These are phyloP conservation scores for Falco columbarius DNA, from an alignment of 2,797 vertebrate genomes.

Conservation along the genomic window DNA sequence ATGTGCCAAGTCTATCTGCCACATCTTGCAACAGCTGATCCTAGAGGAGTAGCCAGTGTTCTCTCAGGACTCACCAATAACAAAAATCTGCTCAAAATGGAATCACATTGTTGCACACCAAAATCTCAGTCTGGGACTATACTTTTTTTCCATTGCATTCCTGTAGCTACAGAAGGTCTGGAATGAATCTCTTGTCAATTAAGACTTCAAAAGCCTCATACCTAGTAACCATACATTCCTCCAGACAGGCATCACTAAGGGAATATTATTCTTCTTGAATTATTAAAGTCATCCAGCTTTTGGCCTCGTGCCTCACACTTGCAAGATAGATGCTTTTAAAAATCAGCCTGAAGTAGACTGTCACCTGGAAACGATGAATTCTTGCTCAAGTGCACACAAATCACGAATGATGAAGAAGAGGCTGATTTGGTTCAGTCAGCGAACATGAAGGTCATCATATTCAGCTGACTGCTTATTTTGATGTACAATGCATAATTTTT, in stretches of 20 bases:
- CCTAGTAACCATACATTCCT: background rate
- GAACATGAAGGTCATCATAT: constrained; percentile 4
- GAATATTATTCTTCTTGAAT: constrained; percentile 28
- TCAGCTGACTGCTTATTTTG: constrained; percentile 44
- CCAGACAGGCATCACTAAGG: background rate
- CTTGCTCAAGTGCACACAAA: constrained; percentile 33
- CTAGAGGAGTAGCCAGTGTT: background rate
- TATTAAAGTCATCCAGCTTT: constrained; percentile 30
- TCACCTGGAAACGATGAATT: constrained; percentile 29
- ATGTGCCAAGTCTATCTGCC: background rate
- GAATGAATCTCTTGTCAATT: constrained; percentile 12
- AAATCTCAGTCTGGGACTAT: background rate
- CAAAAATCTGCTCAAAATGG: background rate
- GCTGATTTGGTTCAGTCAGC: constrained; percentile 30
- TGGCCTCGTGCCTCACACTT: background rate
- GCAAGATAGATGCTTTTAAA: constrained; percentile 24
- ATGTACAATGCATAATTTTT: background rate
- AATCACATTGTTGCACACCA: background rate
- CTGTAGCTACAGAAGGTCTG: background rate
- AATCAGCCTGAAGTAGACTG: constrained; percentile 29
- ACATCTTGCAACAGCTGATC: background rate
- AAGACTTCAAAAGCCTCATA: constrained; percentile 33
- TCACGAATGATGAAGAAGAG: background rate
- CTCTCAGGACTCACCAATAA: background rate
- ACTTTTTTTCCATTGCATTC: background rate